phyloP scores from a whole-genome alignment of 2,113 vertebrate genomes.

The Heloderma charlesbogerti region DNA sequence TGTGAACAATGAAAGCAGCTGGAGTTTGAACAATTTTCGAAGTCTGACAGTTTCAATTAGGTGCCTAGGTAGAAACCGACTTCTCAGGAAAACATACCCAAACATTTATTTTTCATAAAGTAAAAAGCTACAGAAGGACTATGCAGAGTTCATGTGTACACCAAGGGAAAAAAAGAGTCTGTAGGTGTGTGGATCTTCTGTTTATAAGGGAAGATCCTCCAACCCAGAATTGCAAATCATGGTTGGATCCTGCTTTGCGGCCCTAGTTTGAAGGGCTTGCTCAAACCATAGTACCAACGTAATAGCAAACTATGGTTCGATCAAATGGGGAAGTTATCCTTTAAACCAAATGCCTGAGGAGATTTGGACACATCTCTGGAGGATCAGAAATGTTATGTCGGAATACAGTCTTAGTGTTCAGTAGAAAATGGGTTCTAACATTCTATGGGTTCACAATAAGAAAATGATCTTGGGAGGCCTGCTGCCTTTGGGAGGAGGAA shows the following conservation, averaged over 20 bases:
- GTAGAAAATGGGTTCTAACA: background rate
- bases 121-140: constrained; percentile 56
- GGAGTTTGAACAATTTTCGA: constrained; percentile 62
- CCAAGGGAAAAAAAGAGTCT: constrained; percentile 53
- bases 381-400: background rate
- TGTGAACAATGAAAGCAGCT: constrained; percentile 62
- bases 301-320: background rate
- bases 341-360: background rate
- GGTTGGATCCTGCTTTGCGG: background rate
- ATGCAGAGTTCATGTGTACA: constrained; percentile 64
- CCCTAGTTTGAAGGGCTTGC: background rate
- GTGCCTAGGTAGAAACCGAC: constrained; percentile 54
- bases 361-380: background rate
- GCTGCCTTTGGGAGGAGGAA: background rate
- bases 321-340: background rate
- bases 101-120: constrained; percentile 24
- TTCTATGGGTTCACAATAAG: too few species aligned
- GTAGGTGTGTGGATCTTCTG: constrained; percentile 57
- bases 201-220: constrained; percentile 55
- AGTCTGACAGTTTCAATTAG: constrained; percentile 63
- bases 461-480: background rate
- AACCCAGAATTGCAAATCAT: background rate
- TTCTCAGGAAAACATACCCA: constrained; percentile 58
- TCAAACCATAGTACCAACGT: background rate
- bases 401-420: background rate